phyloP scores from a whole-genome alignment of 2,113 vertebrate species.

The Cephalopterus ornatus region DNA sequence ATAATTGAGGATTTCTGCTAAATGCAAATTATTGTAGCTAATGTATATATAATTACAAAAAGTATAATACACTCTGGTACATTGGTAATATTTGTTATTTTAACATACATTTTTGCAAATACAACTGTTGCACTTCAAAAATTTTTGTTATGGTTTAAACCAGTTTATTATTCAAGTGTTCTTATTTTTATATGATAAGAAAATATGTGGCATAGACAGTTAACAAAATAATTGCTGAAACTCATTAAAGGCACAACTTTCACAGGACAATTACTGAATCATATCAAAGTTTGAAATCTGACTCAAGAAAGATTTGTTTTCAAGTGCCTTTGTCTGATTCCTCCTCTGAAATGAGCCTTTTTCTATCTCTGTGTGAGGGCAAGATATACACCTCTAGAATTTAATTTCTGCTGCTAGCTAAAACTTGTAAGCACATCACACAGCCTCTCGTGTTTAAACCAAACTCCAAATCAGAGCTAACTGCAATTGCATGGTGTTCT shows the following conservation, averaged over 20 bases:
- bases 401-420: not conserved
- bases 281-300: not conserved
- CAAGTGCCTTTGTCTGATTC: not conserved
- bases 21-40: not conserved
- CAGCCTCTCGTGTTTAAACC: not conserved
- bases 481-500: not conserved
- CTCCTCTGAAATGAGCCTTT: not conserved
- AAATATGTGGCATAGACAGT: not conserved
- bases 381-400: not conserved
- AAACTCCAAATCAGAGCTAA: not conserved
- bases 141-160: not conserved
- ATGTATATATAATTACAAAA: not conserved
- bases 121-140: not conserved
- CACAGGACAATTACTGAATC: not conserved
- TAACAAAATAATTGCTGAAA: not conserved
- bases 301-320: not conserved
- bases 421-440: not conserved
- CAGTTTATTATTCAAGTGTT: not conserved
- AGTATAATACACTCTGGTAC: not conserved
- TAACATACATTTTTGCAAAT: not conserved
- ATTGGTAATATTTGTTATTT: not conserved
- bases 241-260: not conserved
- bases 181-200: not conserved
- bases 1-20: not conserved
- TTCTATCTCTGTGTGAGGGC: not conserved